Evolutionary conservation across 2,888 invertebrate species (phyloP).

Genomic region (Drosophila crucigera): DNA sequence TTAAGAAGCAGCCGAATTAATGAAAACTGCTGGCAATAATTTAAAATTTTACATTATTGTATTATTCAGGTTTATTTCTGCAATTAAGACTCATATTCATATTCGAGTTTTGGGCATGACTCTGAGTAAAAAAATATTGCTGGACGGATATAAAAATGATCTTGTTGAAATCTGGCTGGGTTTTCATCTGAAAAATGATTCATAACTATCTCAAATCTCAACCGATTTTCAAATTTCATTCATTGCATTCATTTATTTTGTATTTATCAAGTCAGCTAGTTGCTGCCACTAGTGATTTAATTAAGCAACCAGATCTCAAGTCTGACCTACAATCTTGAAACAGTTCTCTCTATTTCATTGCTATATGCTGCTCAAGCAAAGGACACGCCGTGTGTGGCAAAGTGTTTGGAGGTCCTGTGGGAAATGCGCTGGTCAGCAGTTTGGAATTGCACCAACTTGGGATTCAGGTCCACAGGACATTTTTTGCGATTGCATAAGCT

Average conservation of each 20-base stretch:
- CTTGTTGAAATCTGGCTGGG: background rate
- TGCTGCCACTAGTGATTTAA: background rate
- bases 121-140: background rate
- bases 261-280: background rate
- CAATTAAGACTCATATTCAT: background rate
- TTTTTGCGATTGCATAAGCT: conserved; percentile 47
- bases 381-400: conserved; percentile 42
- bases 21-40: background rate
- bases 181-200: background rate
- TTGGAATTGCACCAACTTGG: conserved; percentile 34
- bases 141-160: background rate
- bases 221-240: background rate
- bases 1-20: background rate
- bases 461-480: conserved; percentile 27
- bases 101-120: background rate
- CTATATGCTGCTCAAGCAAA: background rate
- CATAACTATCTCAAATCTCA: background rate
- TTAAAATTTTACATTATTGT: background rate
- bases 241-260: background rate
- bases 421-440: conserved; percentile 64
- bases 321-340: conserved; percentile 11
- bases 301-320: background rate
- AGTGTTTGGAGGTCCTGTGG: conserved; percentile 60
- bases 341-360: background rate
- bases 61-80: background rate